Conservation (phyloP, 2,888 invertebrate genomes). For the Syrphus vitripennis region DNA sequence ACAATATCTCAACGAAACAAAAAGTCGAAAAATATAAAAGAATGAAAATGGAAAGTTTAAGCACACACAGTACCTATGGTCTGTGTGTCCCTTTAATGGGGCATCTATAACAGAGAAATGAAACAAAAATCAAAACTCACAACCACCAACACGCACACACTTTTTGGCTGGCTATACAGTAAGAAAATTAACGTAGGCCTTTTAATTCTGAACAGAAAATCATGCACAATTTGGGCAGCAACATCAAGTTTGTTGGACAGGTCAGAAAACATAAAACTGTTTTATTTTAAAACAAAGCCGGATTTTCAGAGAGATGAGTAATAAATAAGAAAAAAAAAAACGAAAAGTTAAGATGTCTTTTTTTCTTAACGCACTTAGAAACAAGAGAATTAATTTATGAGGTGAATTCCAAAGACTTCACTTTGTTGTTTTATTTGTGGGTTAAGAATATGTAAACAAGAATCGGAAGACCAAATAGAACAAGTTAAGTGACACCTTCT, state of each 20-base stretch:
- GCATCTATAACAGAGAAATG: conserved; percentile 22
- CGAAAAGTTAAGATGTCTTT: neutral
- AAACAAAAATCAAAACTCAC: neutral
- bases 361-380: neutral
- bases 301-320: neutral
- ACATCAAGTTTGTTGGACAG: conserved; percentile 67
- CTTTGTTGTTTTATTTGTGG: neutral
- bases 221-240: conserved; percentile 58
- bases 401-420: neutral
- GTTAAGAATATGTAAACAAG: conserved; percentile 27
- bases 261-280: conserved; percentile 57
- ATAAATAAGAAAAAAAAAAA: neutral
- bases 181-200: conserved; percentile 19
- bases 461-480: conserved; percentile 25
- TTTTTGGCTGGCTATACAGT: neutral
- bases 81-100: conserved; percentile 54
- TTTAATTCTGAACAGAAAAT: neutral
- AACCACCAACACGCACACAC: conserved; percentile 16
- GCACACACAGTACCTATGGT: conserved; percentile 12
- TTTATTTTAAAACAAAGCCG: neutral
- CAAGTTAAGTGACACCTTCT: conserved; percentile 39
- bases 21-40: conserved; percentile 40
- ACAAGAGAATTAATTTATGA: neutral
- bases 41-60: conserved; percentile 70
- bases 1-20: conserved; percentile 41